Evolutionary conservation across 2,797 vertebrate genomes (phyloP), one percentile per base, ranked within the genome.

Genomic region (Chaenodraco wilsoni): DNA sequence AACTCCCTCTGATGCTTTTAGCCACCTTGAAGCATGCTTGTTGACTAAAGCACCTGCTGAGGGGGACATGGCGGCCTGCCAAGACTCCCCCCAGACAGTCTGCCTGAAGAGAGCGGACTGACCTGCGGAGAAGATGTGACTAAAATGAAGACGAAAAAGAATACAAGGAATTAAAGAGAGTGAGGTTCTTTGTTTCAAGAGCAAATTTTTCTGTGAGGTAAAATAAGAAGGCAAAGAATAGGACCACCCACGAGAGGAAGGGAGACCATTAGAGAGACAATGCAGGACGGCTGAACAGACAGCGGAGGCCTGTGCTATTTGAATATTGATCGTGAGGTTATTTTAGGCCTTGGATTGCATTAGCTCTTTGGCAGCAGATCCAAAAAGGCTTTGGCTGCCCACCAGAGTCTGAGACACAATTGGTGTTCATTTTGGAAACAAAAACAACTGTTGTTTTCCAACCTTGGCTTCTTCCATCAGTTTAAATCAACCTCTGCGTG

Each of bases 251-350:
- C 23, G 52, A 70, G 45, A 44, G 23, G 54, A 11, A 23, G 27
- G 17, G 23, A 63, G 65, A 70, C 19, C 50, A 43, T 44, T 43
- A 62, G 14, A 33, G 27, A 68, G 43, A 65, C 3, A 41, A 58
- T 40, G 21, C 31, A 51, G 48, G 56, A 55, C 19, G 10, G 55
- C 31, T 60, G 58, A 69, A 3, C 63, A 74, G 78, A 84, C 75
- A 78, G 78, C 69, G 33, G 69, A 78, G 75, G 44, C 56, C 67
- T 57, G 43, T 60, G 84, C 66, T 78, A 64, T 87, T 91, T 91
- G 77, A 88, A 86, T 90, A 90, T 90, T 78, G 88, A 91, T 91
- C 67, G 61, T 69, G 46, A 64, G 69, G 82, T 85, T 91, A 87
- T 89, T 88, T 88, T 75, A 74, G 79, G 61, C 56, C 55, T 74